These are phyloP conservation scores for Ophthalmolycus amberensis DNA, from an alignment of 2,113 vertebrate species.

Conservation along the genomic window DNA sequence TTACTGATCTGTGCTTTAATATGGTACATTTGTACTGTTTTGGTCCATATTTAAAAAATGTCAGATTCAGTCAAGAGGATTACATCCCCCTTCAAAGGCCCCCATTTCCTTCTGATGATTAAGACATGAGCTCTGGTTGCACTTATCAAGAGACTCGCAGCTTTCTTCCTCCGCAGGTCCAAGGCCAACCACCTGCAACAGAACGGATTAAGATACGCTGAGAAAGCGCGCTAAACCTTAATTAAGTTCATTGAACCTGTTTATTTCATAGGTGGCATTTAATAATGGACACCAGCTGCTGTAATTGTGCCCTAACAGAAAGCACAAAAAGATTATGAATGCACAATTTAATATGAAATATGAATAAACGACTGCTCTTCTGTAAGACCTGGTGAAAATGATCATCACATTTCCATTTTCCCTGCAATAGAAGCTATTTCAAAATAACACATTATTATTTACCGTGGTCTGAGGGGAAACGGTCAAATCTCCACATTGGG, in stretches of 20 bases:
- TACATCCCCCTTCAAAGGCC: constrained; percentile 51
- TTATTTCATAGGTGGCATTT: constrained; percentile 51
- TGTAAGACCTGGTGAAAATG: neutral
- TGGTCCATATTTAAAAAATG: constrained; percentile 59
- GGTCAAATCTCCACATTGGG: constrained; percentile 96
- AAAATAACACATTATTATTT: constrained; percentile 24
- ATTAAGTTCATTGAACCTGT: constrained; percentile 36
- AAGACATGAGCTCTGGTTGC: constrained; percentile 60
- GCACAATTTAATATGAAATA: constrained; percentile 5
- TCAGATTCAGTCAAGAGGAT: constrained; percentile 66
- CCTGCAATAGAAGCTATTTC: neutral
- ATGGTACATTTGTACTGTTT: constrained; percentile 70
- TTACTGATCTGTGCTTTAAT: constrained; percentile 84
- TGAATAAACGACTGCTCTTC: constrained; percentile 36
- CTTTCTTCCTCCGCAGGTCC: constrained; percentile 51
- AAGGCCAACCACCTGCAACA: constrained; percentile 74
- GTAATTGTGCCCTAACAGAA: constrained; percentile 37
- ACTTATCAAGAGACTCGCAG: constrained; percentile 39
- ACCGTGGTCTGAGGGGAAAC: constrained; percentile 52
- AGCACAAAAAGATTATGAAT: constrained; percentile 23
- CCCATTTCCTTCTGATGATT: constrained; percentile 45
- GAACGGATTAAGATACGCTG: constrained; percentile 56
- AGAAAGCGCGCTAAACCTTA: constrained; percentile 34
- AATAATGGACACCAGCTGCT: constrained; percentile 41
- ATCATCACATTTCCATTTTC: neutral